Percentiles rank a stretch among this genome's conserved stretches.
Conservation (phyloP, 2,888 invertebrate genomes). For the Leptura quadrifasciata region DNA sequence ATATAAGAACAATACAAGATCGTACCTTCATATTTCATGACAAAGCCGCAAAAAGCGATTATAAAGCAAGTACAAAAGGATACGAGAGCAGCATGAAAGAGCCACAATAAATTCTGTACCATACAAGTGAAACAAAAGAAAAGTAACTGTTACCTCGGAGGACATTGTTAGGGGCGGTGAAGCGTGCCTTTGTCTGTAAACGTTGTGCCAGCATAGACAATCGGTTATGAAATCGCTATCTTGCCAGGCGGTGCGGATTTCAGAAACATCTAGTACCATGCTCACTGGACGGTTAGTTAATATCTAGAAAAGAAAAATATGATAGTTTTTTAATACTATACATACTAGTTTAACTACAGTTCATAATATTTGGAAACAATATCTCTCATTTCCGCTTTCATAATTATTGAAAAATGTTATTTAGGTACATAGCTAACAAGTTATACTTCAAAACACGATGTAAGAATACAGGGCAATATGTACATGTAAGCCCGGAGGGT, state of each 20-base stretch:
- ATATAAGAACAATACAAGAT: background rate
- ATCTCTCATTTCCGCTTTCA: too few relatives aligned
- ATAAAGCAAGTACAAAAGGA: background rate
- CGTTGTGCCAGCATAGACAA: slow-evolving; percentile 89
- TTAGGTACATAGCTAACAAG: too few relatives aligned
- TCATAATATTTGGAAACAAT: too few relatives aligned
- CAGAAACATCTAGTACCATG: slow-evolving; percentile 83
- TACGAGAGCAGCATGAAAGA: background rate
- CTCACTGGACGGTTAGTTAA: slow-evolving; percentile 81
- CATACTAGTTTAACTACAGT: too few relatives aligned
- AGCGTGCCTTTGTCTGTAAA: slow-evolving; percentile 85
- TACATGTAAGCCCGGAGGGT: too few relatives aligned
- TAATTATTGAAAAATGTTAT: too few relatives aligned
- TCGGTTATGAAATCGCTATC: slow-evolving; percentile 89
- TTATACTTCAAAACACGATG: too few relatives aligned
- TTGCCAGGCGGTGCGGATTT: slow-evolving; percentile 84
- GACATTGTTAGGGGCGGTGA: slow-evolving; percentile 85
- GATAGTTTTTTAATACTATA: background rate
- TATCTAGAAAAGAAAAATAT: slow-evolving; percentile 75
- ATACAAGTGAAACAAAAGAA: background rate
- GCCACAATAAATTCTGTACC: background rate
- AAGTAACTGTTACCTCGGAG: slow-evolving; percentile 78
- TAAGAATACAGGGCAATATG: too few relatives aligned
- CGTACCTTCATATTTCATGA: background rate
- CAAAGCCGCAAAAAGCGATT: background rate